Conservation (phyloP, 2,888 invertebrate genomes). For the Calliopum simillimum region DNA sequence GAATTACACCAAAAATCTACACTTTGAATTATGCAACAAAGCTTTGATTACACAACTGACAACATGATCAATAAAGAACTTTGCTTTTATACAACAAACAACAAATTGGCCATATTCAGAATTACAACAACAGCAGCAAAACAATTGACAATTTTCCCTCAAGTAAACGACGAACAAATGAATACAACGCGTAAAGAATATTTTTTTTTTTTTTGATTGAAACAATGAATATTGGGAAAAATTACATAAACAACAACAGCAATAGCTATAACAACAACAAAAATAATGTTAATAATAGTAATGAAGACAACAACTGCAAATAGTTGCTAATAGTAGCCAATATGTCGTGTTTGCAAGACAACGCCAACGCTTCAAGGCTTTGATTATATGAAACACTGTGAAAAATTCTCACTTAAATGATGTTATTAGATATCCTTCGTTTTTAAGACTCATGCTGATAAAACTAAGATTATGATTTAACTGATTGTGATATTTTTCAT, state of each 20-base stretch:
- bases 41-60: constrained; percentile 60
- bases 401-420: too few species aligned
- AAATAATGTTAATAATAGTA: constrained; percentile 42
- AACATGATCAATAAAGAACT: constrained; percentile 49
- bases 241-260: constrained; percentile 14
- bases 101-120: constrained; percentile 29
- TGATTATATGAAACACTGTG: too few species aligned
- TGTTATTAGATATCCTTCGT: too few species aligned
- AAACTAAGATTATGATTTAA: too few species aligned
- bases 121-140: constrained; percentile 26
- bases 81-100: constrained; percentile 55
- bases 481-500: too few species aligned
- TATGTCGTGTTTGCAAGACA: neutral
- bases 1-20: too few species aligned
- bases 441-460: too few species aligned
- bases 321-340: neutral
- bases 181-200: neutral
- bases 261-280: constrained; percentile 1
- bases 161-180: neutral
- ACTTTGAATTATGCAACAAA: neutral
- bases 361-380: too few species aligned
- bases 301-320: constrained; percentile 15
- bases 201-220: constrained; percentile 3
- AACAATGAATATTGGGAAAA: constrained; percentile 8
- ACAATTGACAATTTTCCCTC: constrained; percentile 4